phyloP scores from a whole-genome alignment of 2,888 invertebrate species.

The Agrotis clavis region DNA sequence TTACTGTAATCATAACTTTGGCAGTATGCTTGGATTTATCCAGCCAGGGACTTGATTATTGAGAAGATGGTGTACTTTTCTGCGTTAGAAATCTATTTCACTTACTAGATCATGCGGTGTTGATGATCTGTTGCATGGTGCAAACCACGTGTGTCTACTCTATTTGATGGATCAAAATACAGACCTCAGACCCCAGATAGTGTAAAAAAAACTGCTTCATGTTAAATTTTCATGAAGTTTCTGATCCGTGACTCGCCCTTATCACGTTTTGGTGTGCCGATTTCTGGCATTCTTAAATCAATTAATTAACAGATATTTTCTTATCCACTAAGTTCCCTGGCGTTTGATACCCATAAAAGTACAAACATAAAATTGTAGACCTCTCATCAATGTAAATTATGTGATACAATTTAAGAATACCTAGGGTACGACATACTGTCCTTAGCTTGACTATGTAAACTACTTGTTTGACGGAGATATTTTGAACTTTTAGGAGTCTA shows the following conservation, averaged over 20 bases:
- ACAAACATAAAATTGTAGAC: conserved; percentile 38
- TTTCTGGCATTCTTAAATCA: too few species aligned
- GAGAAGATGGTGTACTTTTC: conserved; percentile 1
- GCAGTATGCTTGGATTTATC: conserved; percentile 16
- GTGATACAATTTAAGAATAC: conserved; percentile 5
- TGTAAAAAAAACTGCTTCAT: not conserved
- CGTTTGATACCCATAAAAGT: conserved; percentile 26
- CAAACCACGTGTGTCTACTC: not conserved
- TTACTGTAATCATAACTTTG: too few species aligned
- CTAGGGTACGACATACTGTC: not conserved
- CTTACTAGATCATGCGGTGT: not conserved
- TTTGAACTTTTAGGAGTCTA: not conserved
- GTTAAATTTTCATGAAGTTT: not conserved
- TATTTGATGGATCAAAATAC: not conserved
- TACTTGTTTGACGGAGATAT: not conserved
- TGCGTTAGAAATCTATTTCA: not conserved
- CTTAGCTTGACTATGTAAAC: not conserved
- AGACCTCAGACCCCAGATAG: too few species aligned
- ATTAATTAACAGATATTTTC: not conserved
- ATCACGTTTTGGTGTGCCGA: not conserved
- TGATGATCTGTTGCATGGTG: not conserved
- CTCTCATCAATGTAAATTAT: conserved; percentile 6
- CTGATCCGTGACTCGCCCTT: not conserved
- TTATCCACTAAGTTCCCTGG: conserved; percentile 4
- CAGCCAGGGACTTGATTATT: not conserved